Conservation (phyloP, 2,113 vertebrate species). For the Parus major region DNA sequence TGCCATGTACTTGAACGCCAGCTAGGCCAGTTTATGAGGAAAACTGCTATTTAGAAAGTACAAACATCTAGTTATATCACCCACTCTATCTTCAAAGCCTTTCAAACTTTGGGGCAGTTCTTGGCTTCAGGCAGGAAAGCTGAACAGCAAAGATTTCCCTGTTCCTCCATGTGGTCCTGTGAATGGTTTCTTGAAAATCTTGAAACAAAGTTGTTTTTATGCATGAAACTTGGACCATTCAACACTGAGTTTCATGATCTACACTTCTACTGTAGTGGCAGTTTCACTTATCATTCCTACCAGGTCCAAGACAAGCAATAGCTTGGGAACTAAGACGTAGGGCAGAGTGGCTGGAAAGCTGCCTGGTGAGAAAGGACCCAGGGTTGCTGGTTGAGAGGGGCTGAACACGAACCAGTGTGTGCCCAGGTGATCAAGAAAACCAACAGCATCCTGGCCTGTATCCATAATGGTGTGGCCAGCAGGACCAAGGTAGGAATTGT, state of each 20-base stretch:
- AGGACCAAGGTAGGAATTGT: neutral
- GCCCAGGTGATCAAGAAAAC: neutral
- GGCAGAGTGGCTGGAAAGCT: neutral
- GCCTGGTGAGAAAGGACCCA: neutral
- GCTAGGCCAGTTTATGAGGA: neutral
- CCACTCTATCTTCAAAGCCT: neutral
- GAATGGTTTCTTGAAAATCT: neutral
- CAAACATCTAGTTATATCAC: neutral
- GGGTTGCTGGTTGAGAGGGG: neutral
- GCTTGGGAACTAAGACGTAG: neutral
- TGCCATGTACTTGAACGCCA: neutral
- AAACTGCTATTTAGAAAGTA: neutral
- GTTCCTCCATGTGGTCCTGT: neutral
- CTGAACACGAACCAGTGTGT: neutral
- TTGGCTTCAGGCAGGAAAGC: neutral
- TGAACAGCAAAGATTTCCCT: neutral
- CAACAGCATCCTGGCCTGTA: neutral
- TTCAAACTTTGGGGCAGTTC: neutral
- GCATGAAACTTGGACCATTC: neutral
- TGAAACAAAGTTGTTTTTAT: neutral
- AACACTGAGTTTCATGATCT: neutral
- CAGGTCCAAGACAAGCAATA: neutral
- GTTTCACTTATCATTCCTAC: neutral
- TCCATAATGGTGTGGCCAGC: neutral
- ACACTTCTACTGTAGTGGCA: neutral